phyloP scores from a whole-genome alignment of 1,140 invertebrate genomes.

The Nasonia giraulti region DNA sequence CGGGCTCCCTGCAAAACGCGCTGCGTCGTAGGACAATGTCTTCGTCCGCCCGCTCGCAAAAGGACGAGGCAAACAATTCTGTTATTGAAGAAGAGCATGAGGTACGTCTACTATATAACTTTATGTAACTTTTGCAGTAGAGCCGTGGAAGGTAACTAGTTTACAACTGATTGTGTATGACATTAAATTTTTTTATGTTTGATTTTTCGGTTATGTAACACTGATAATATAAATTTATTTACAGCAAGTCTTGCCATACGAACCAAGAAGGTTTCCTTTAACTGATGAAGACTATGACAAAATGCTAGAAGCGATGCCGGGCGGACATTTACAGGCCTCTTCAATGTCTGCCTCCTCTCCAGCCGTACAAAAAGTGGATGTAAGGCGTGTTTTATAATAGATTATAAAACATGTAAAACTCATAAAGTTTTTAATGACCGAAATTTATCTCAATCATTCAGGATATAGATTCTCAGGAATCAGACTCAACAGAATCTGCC shows the following conservation, averaged over 20 bases:
- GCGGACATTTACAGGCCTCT: slow-evolving; percentile 78
- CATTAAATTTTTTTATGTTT: background rate
- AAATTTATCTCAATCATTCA: slow-evolving; percentile 40
- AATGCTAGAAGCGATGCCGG: slow-evolving; percentile 83
- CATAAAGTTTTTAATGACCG: background rate
- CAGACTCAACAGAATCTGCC: slow-evolving; percentile 79
- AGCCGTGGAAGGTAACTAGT: too few relatives aligned
- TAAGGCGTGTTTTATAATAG: background rate
- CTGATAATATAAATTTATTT: slow-evolving; percentile 32
- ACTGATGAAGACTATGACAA: slow-evolving; percentile 80
- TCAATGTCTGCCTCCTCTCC: slow-evolving; percentile 73
- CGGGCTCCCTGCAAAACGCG: slow-evolving; percentile 66
- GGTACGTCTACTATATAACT: slow-evolving; percentile 53
- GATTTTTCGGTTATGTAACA: background rate
- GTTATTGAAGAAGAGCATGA: slow-evolving; percentile 70
- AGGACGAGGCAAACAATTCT: slow-evolving; percentile 65
- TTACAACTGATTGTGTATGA: background rate
- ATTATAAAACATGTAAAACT: background rate
- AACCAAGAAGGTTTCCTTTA: slow-evolving; percentile 84
- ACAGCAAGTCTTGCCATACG: slow-evolving; percentile 78
- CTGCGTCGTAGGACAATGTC: slow-evolving; percentile 75
- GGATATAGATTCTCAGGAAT: slow-evolving; percentile 73
- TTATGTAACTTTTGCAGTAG: too few relatives aligned
- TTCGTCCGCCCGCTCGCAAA: slow-evolving; percentile 66
- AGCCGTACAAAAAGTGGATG: slow-evolving; percentile 74